Evolutionary conservation across 2,888 invertebrate species (phyloP).

Genomic region (Venustoraphidia nigricollis): DNA sequence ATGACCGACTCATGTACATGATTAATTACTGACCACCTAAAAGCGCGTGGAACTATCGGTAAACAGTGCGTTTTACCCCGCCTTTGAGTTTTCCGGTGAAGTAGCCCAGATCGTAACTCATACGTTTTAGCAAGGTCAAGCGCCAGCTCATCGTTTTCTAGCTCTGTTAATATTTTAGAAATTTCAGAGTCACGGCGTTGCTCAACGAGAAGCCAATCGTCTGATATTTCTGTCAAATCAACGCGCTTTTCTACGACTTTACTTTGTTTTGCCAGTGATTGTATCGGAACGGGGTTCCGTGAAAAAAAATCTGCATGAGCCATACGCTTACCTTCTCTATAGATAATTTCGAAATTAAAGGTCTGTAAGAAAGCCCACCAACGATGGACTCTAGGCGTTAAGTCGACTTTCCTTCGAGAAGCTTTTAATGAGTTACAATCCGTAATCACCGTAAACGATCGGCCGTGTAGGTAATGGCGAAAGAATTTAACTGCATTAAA

Average conservation of each 20-base stretch:
- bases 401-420: slow-evolving; percentile 13
- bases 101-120: slow-evolving; percentile 3
- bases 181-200: slow-evolving; percentile 7
- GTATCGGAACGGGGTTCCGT: slow-evolving; percentile 3
- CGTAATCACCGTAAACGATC: slow-evolving; percentile 13
- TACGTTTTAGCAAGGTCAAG: slow-evolving; percentile 1
- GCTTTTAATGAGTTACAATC: slow-evolving; percentile 14
- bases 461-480: not conserved
- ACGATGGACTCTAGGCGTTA: slow-evolving; percentile 15
- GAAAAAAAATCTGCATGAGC: slow-evolving; percentile 7
- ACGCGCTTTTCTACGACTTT: not conserved
- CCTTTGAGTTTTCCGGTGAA: slow-evolving; percentile 7
- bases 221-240: slow-evolving; percentile 3
- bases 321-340: slow-evolving; percentile 7
- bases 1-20: not conserved
- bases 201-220: slow-evolving; percentile 8
- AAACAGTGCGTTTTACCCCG: slow-evolving; percentile 5
- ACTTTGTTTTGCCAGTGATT: not conserved
- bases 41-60: slow-evolving; percentile 5
- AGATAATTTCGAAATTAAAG: slow-evolving; percentile 3
- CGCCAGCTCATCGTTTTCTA: slow-evolving; percentile 1
- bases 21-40: slow-evolving; percentile 1
- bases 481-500: not conserved
- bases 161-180: slow-evolving; percentile 2
- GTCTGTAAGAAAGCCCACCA: slow-evolving; percentile 16